Conservation (phyloP, 2,888 invertebrate species). For the Catocala nupta region DNA sequence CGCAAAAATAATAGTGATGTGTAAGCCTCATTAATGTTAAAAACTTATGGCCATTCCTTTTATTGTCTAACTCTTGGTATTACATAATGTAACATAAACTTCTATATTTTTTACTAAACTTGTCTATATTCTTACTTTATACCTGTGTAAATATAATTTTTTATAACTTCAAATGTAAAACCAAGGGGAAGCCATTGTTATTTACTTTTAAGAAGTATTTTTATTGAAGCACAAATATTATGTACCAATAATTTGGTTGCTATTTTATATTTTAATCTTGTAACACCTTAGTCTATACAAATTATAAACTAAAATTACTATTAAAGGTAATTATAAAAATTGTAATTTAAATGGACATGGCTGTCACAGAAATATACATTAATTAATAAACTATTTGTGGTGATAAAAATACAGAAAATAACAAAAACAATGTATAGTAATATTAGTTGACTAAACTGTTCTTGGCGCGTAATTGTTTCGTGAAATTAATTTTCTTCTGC, state of each 20-base stretch:
- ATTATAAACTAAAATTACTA: no score
- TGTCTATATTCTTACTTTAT: conserved; percentile 15
- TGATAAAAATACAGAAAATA: no score
- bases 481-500: no score
- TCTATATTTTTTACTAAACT: conserved; percentile 1
- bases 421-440: no score
- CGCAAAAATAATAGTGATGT: conserved; percentile 7
- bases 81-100: conserved; percentile 22
- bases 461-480: no score
- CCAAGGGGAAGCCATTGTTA: conserved; percentile 51
- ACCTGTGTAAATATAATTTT: conserved; percentile 31
- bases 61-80: conserved; percentile 48
- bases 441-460: no score
- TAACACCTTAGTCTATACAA: neutral
- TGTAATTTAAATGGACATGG: no score
- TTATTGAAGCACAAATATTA: conserved; percentile 29
- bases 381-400: no score
- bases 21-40: conserved; percentile 20
- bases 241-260: conserved; percentile 21
- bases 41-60: conserved; percentile 53
- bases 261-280: conserved; percentile 20
- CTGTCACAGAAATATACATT: no score
- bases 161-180: conserved; percentile 31
- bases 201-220: conserved; percentile 52
- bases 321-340: no score